These are phyloP conservation scores for Heliangelus exortis DNA, from an alignment of 2,797 vertebrate species.

Conservation along the genomic window DNA sequence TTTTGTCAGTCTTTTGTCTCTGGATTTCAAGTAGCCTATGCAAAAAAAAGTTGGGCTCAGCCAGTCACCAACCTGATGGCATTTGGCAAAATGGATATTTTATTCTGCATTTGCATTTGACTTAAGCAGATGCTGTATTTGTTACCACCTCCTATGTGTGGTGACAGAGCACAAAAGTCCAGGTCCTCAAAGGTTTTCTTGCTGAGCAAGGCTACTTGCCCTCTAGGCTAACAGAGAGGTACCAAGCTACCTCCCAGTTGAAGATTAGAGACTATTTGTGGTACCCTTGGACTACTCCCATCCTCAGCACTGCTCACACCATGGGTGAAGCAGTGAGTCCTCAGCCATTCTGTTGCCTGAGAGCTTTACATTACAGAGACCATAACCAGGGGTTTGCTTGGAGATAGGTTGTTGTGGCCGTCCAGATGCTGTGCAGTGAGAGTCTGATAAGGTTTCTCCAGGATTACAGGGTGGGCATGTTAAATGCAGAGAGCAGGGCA, in stretches of 20 bases:
- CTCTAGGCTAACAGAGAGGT: background rate
- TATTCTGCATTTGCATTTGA: background rate
- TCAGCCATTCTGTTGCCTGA: background rate
- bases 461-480: background rate
- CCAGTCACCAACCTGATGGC: background rate
- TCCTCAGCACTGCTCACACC: background rate
- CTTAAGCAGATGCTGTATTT: background rate
- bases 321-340: background rate
- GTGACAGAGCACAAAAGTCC: background rate
- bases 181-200: background rate
- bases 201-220: background rate
- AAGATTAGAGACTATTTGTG: background rate
- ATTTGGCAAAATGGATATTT: background rate
- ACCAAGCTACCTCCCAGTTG: background rate
- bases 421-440: background rate
- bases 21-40: background rate
- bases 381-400: background rate
- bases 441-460: background rate
- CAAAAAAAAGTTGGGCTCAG: background rate
- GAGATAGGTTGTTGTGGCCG: background rate
- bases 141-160: background rate
- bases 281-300: background rate
- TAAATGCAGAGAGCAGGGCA: background rate
- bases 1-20: background rate
- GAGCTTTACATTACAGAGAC: fast-evolving